Evolutionary conservation across 2,797 vertebrate species (phyloP), one percentile per base, ranked within the genome.

Genomic region (Taenioides sp.): DNA sequence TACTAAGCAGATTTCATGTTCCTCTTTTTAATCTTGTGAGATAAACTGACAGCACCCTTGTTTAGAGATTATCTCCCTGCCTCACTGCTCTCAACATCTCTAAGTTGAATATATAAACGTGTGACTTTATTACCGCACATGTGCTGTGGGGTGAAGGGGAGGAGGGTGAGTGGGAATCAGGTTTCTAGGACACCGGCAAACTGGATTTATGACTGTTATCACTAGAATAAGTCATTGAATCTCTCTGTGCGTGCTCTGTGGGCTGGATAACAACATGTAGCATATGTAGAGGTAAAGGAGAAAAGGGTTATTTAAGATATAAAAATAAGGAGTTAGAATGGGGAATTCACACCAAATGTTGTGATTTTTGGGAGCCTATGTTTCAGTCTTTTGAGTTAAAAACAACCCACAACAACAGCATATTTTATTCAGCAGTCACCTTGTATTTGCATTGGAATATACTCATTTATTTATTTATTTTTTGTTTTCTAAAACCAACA

Each of bases 71-170:
- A 82, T 83, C 72, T 77, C 23, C 23, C 27, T 63, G 73, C 43
- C 10, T 31, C 23, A 49, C 43, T 72, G 73, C 69, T 50, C 43
- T 23, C 16, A 80, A 82, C 73, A 80, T 78, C 79, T 40, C 77
- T 73, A 49, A 81, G 25, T 63, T 86, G 81, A 87, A 86, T 84
- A 84, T 80, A 86, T 86, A 76, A 86, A 64, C 61, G 40, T 77
- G 74, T 84, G 84, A 67, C 77, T 80, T 87, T 86, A 83, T 86
- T 84, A 85, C 65, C 72, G 66, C 70, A 85, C 69, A 74, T 75
- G 54, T 85, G 69, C 77, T 67, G 65, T n/a, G n/a, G 31, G 57
- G 61, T 59, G 3, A 43, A 66, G 69, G 52, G 55, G 65, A 57
- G 54, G 23, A 64, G 70, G 37, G 72, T 22, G 22, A 63, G 70